Percentiles rank a stretch among this genome's conserved stretches.
phyloP scores from a whole-genome alignment of 2,797 vertebrate genomes.

The Fratercula arctica region DNA sequence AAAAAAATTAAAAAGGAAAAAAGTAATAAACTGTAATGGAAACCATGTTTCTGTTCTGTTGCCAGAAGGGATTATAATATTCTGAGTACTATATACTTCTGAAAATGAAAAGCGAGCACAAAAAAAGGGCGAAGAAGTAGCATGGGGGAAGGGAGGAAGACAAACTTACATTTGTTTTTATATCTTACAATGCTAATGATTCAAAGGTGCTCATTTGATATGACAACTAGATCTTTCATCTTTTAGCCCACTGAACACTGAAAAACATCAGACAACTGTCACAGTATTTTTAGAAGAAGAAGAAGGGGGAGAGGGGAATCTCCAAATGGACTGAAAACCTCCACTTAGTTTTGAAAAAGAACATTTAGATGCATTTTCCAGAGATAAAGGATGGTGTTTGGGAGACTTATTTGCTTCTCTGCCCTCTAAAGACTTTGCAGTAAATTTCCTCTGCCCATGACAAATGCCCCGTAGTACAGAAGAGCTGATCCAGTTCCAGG shows the following conservation, averaged over 20 bases:
- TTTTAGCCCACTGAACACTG: not conserved
- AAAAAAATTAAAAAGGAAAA: slow-evolving; percentile 35
- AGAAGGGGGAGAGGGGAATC: not conserved
- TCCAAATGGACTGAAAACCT: not conserved
- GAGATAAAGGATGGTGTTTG: not conserved
- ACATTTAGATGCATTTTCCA: not conserved
- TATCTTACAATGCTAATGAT: slow-evolving; percentile 31
- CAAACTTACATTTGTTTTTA: slow-evolving; percentile 40
- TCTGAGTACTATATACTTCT: slow-evolving; percentile 41
- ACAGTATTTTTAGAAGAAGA: not conserved
- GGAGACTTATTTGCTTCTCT: not conserved
- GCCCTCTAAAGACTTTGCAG: not conserved
- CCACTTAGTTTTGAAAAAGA: not conserved
- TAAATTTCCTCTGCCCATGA: not conserved
- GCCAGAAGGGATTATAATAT: slow-evolving; percentile 68
- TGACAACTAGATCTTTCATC: slow-evolving; percentile 39
- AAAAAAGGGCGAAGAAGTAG: not conserved
- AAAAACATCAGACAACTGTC: not conserved
- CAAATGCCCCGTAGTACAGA: not conserved
- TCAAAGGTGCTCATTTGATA: not conserved
- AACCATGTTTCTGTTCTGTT: slow-evolving; percentile 67
- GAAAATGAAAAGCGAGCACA: slow-evolving; percentile 41
- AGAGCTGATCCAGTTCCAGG: not conserved
- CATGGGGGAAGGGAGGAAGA: not conserved
- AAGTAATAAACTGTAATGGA: slow-evolving; percentile 74